phyloP scores from a whole-genome alignment of 2,113 vertebrate species.

The Columba janthina region DNA sequence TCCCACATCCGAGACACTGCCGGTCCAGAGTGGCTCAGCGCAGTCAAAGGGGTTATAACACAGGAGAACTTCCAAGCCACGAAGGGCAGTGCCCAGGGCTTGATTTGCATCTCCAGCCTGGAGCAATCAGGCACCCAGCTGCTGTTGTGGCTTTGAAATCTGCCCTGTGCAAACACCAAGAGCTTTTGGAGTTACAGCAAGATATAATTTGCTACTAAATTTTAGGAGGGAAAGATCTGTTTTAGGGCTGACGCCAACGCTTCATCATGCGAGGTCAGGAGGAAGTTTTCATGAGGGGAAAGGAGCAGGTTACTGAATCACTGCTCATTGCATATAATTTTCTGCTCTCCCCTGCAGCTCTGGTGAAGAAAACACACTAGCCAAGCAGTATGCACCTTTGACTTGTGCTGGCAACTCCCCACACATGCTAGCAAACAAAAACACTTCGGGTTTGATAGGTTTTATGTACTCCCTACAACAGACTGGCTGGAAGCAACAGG shows the following conservation, averaged over 20 bases:
- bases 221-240: background rate
- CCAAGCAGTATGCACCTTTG: background rate
- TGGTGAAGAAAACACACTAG: background rate
- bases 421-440: background rate
- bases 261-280: background rate
- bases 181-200: background rate
- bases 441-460: background rate
- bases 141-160: background rate
- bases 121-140: background rate
- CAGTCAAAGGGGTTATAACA: background rate
- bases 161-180: background rate
- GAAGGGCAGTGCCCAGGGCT: background rate
- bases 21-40: background rate
- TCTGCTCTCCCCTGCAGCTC: background rate
- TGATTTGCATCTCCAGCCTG: background rate
- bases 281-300: background rate
- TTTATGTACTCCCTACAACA: background rate
- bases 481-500: background rate
- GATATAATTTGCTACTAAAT: background rate
- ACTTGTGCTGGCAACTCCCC: background rate
- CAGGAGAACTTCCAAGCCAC: background rate
- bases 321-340: background rate
- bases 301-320: background rate
- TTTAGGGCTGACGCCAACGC: background rate
- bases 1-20: rapidly evolving